phyloP scores from a whole-genome alignment of 2,888 invertebrate species.

The Chironomus riparius region DNA sequence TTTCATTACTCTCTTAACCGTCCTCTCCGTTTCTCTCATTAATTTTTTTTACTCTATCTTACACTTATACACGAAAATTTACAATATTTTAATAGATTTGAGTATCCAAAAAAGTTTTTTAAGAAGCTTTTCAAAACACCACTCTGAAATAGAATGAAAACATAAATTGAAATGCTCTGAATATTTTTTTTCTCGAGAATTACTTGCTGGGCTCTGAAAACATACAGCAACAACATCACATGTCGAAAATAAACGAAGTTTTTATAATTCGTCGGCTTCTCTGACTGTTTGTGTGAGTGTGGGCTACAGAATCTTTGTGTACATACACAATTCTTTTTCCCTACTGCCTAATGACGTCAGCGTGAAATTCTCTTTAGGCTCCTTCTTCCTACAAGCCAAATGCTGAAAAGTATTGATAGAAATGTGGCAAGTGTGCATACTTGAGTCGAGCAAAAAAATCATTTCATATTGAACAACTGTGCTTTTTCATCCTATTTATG shows the following conservation, averaged over 20 bases:
- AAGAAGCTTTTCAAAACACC: not conserved
- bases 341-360: constrained; percentile 1
- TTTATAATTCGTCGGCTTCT: not conserved
- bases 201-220: not conserved
- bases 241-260: not conserved
- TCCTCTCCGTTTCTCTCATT: no score
- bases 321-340: not conserved
- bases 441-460: not conserved
- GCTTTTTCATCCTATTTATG: no score
- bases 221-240: not conserved
- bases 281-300: not conserved
- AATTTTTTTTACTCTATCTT: no score
- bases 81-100: no score
- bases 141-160: constrained; percentile 7
- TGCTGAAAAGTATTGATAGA: not conserved
- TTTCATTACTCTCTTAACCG: no score
- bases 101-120: no score
- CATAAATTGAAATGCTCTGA: constrained; percentile 6
- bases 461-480: no score
- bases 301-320: no score
- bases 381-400: not conserved
- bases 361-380: not conserved
- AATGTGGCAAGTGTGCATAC: not conserved
- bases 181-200: not conserved
- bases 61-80: no score